Conservation (phyloP, 1,140 invertebrate species). For the Zaprionus nigranus region DNA sequence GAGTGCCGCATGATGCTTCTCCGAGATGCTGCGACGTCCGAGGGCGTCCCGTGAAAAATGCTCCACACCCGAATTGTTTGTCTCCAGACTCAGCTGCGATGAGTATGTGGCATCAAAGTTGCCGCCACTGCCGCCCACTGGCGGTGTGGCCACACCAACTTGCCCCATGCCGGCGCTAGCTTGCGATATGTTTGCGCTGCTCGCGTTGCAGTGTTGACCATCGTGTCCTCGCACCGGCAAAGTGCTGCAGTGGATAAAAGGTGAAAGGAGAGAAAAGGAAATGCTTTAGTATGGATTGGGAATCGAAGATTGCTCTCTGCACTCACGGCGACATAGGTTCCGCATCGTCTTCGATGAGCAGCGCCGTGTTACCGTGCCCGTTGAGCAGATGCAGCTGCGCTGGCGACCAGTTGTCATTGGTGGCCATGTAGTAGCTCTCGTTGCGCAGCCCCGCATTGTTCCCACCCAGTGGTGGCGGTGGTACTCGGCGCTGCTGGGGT, state of each 20-base stretch:
- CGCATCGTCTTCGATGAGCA: constrained; percentile 89
- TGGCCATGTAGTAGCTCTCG: constrained; percentile 94
- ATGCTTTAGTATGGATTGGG: background rate
- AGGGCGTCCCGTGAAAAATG: constrained; percentile 95
- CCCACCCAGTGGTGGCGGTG: constrained; percentile 43
- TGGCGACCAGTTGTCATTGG: constrained; percentile 85
- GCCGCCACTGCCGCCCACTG: background rate
- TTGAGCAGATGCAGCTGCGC: constrained; percentile 68
- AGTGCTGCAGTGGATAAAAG: constrained; percentile 59
- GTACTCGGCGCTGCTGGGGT: constrained; percentile 49
- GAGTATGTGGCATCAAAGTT: constrained; percentile 89
- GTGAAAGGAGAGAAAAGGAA: background rate
- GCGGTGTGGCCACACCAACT: constrained; percentile 15
- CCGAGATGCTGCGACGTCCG: constrained; percentile 98
- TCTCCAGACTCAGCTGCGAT: constrained; percentile 91
- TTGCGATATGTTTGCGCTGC: constrained; percentile 62
- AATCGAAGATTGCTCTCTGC: background rate
- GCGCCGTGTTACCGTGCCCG: constrained; percentile 81
- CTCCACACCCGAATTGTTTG: constrained; percentile 87
- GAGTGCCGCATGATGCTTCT: constrained; percentile 96
- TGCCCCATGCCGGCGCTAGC: constrained; percentile 17
- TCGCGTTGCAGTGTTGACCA: constrained; percentile 70
- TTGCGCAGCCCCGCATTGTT: constrained; percentile 87
- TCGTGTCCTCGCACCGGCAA: constrained; percentile 75
- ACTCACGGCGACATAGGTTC: constrained; percentile 84